Evolutionary conservation across 2,888 invertebrate genomes (phyloP).

Genomic region (Amphipoea oculea): DNA sequence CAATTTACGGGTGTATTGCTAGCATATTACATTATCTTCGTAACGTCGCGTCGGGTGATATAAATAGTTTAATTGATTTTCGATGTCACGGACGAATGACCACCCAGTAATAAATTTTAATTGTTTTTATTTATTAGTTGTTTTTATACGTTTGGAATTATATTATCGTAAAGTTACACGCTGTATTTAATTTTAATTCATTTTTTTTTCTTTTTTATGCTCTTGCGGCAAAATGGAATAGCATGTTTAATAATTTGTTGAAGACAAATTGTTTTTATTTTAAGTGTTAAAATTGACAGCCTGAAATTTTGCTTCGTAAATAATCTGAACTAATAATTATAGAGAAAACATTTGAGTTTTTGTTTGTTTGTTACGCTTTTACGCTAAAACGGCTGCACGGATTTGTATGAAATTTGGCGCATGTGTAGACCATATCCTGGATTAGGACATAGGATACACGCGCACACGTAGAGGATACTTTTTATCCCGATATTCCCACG

Average conservation of each 20-base stretch:
- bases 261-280: not conserved
- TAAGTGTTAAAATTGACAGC: not conserved
- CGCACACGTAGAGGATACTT: too few species aligned
- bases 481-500: not conserved
- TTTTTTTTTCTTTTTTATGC: not conserved
- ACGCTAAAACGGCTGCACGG: not conserved
- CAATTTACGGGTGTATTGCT: constrained; percentile 8
- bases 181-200: not conserved
- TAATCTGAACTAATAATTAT: not conserved
- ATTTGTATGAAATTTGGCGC: not conserved
- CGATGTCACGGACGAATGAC: constrained; percentile 20
- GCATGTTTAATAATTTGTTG: not conserved
- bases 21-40: constrained; percentile 34
- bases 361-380: too few species aligned
- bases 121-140: constrained; percentile 13
- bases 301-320: not conserved
- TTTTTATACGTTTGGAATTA: not conserved
- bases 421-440: too few species aligned
- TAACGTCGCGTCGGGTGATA: constrained; percentile 15
- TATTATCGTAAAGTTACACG: not conserved
- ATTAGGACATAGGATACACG: too few species aligned
- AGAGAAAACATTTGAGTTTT: not conserved
- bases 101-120: not conserved
- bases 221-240: not conserved
- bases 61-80: constrained; percentile 42